These are phyloP conservation scores for Halisarca cf. caerulea DNA, from an alignment of 37 sponge, comb jelly and placozoan species.

Conservation along the genomic window DNA sequence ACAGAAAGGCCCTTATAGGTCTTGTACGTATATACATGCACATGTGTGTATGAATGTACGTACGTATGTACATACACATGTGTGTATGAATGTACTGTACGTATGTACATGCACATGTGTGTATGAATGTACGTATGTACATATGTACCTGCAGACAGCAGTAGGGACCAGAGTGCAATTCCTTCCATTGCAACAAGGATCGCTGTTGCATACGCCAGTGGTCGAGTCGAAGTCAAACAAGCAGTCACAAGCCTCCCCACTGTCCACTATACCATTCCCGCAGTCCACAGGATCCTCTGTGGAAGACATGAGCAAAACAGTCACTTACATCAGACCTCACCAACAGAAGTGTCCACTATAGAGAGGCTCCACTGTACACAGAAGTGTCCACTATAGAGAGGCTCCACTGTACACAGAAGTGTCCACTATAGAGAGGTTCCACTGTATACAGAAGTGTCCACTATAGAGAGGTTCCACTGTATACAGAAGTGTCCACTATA, in stretches of 20 bases:
- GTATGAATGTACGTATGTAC: slow-evolving; percentile 23
- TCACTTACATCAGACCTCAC: too few species aligned
- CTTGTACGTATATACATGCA: not conserved
- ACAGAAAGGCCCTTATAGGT: not conserved
- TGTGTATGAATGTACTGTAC: not conserved
- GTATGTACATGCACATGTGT: not conserved
- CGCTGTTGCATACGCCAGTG: slow-evolving; percentile 20
- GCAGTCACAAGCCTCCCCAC: slow-evolving; percentile 83
- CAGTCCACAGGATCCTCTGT: slow-evolving; percentile 47
- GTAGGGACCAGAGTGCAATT: slow-evolving; percentile 42
- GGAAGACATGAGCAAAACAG: too few species aligned
- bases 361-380: too few species aligned
- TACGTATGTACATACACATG: not conserved
- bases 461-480: too few species aligned
- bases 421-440: too few species aligned
- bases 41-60: not conserved
- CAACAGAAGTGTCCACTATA: too few species aligned
- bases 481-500: too few species aligned
- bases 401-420: too few species aligned
- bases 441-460: too few species aligned
- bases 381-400: too few species aligned
- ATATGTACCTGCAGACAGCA: slow-evolving; percentile 43
- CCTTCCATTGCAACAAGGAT: slow-evolving; percentile 62
- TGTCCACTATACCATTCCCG: slow-evolving; percentile 71
- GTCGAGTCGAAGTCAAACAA: not conserved